Conservation (phyloP, 2,113 vertebrate genomes). For the Melanocharis versteri region DNA sequence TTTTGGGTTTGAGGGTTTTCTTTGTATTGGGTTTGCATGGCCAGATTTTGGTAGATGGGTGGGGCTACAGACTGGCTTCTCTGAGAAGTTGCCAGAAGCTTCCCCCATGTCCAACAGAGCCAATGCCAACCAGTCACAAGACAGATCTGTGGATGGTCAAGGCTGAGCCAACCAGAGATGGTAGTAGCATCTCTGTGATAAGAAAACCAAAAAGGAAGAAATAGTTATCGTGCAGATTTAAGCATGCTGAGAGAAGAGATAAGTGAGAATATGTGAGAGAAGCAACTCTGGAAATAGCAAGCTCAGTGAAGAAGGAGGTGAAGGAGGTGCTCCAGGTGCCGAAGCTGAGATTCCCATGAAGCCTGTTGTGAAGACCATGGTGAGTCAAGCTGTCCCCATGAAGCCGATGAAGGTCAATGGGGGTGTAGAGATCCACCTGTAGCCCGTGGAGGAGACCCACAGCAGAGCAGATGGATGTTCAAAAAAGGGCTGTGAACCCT, state of each 20-base stretch:
- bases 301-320: background rate
- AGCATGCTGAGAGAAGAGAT: background rate
- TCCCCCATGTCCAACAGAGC: background rate
- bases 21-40: accelerated
- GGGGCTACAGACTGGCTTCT: background rate
- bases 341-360: background rate
- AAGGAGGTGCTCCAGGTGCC: accelerated
- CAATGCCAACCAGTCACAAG: background rate
- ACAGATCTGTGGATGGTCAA: background rate
- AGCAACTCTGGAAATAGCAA: background rate
- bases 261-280: background rate
- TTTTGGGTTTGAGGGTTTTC: background rate
- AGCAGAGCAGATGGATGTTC: background rate
- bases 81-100: background rate
- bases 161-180: background rate
- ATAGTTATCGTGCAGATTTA: background rate
- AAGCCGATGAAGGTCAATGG: background rate
- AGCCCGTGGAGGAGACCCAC: background rate
- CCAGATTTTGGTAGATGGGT: background rate
- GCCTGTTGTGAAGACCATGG: background rate
- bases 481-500: background rate
- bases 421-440: background rate
- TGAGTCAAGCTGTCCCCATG: background rate
- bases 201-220: background rate
- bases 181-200: background rate